Evolutionary conservation across 2,797 vertebrate genomes (phyloP).

Genomic region (Crocidura indochinensis): DNA sequence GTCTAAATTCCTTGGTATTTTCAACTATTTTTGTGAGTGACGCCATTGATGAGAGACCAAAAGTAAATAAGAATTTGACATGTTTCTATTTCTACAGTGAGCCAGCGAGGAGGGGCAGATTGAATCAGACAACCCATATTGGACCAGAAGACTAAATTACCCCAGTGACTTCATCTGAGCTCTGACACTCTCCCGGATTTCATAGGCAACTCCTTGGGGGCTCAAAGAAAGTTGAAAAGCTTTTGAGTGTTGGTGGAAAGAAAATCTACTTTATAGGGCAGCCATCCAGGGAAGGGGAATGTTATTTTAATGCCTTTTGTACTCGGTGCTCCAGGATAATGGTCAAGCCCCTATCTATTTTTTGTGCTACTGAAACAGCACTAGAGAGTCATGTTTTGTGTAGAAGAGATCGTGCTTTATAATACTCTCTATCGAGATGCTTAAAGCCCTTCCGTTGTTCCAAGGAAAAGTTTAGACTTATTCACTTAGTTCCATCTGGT

Average conservation of each 20-base stretch:
- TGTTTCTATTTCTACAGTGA: slow-evolving; percentile 16
- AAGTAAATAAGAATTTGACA: slow-evolving; percentile 61
- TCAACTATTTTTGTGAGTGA: slow-evolving; percentile 48
- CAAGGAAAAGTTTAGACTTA: not conserved
- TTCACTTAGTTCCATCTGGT: not conserved
- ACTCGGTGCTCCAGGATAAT: not conserved
- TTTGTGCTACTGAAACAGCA: slow-evolving; percentile 22
- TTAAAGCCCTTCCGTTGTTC: not conserved
- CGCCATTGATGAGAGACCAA: not conserved
- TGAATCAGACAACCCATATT: slow-evolving; percentile 9
- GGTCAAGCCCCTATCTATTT: slow-evolving; percentile 22
- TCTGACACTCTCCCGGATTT: slow-evolving; percentile 67
- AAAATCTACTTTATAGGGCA: slow-evolving; percentile 67
- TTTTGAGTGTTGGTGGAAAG: slow-evolving; percentile 21
- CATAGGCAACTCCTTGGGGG: slow-evolving; percentile 47
- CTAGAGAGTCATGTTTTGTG: not conserved
- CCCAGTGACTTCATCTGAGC: slow-evolving; percentile 65
- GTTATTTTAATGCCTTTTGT: slow-evolving; percentile 69
- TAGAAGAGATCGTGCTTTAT: not conserved
- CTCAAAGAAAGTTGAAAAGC: slow-evolving; percentile 60
- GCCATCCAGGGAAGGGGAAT: slow-evolving; percentile 29
- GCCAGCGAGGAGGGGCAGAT: not conserved
- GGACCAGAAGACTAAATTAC: slow-evolving; percentile 51
- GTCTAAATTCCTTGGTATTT: slow-evolving; percentile 34
- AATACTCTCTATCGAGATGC: not conserved